Conservation (phyloP, 2,797 vertebrate genomes). For the Chelonia mydas region DNA sequence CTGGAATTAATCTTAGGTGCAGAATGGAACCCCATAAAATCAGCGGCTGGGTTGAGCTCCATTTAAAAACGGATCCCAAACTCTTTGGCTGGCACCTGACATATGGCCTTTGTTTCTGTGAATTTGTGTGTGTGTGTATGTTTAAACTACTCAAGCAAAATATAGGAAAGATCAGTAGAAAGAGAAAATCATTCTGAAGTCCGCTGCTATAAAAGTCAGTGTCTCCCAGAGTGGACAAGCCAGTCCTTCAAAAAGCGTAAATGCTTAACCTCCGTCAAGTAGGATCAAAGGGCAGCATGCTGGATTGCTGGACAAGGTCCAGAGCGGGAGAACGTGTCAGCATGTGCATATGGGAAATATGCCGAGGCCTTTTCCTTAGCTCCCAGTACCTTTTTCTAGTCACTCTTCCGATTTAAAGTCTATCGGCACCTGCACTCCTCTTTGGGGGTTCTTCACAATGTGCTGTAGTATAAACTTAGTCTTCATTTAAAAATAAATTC, state of each 20-base stretch:
- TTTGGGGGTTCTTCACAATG: neutral
- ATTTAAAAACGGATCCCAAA: slow-evolving; percentile 53
- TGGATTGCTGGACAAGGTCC: slow-evolving; percentile 27
- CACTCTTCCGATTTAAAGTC: slow-evolving; percentile 52
- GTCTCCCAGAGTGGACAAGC: slow-evolving; percentile 25
- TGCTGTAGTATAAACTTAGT: slow-evolving; percentile 42
- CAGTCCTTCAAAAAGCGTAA: slow-evolving; percentile 58
- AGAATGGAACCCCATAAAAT: slow-evolving; percentile 1
- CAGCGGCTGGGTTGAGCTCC: slow-evolving; percentile 51
- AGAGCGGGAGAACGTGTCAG: slow-evolving; percentile 23
- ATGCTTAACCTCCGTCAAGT: slow-evolving; percentile 58
- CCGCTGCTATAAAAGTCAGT: slow-evolving; percentile 45
- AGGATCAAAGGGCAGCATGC: slow-evolving; percentile 46
- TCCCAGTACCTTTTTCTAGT: slow-evolving; percentile 39
- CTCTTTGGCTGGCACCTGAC: slow-evolving; percentile 57
- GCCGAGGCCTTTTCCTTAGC: neutral
- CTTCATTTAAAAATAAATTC: slow-evolving; percentile 33
- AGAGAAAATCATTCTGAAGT: slow-evolving; percentile 39
- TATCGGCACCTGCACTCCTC: slow-evolving; percentile 53
- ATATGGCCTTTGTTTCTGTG: slow-evolving; percentile 66
- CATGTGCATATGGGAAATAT: neutral
- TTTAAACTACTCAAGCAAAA: slow-evolving; percentile 64
- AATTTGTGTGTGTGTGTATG: neutral
- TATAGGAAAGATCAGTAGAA: neutral
- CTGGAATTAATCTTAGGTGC: slow-evolving; percentile 52